phyloP scores from a whole-genome alignment of 2,888 invertebrate species.

The Aelia acuminata region DNA sequence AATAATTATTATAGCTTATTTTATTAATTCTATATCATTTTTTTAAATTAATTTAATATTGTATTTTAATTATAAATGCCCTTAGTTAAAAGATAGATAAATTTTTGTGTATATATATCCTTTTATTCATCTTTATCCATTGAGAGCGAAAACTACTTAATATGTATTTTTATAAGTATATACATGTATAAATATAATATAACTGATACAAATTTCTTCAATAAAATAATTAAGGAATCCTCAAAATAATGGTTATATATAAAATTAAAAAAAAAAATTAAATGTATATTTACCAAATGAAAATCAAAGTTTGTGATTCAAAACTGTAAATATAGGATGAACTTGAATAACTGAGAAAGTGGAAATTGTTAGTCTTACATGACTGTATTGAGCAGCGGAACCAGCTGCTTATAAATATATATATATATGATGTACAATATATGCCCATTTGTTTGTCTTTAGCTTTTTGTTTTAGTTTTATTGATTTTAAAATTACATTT shows the following conservation, averaged over 20 bases:
- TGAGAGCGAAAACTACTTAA: slow-evolving; percentile 58
- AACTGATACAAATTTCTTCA: slow-evolving; percentile 46
- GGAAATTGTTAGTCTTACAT: not conserved
- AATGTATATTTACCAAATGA: slow-evolving; percentile 42
- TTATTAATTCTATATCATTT: slow-evolving; percentile 50
- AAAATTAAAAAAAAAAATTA: not conserved
- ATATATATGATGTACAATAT: slow-evolving; percentile 48
- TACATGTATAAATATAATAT: slow-evolving; percentile 52
- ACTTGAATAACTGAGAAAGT: slow-evolving; percentile 25
- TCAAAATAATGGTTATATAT: not conserved
- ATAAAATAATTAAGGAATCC: slow-evolving; percentile 1
- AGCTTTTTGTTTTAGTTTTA: slow-evolving; percentile 37
- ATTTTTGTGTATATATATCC: slow-evolving; percentile 40
- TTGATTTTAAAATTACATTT: slow-evolving; percentile 13
- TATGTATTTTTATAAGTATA: slow-evolving; percentile 59
- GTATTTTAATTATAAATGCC: slow-evolving; percentile 52
- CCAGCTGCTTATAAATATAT: not conserved
- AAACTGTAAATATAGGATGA: slow-evolving; percentile 43
- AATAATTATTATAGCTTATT: slow-evolving; percentile 46
- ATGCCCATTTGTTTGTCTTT: slow-evolving; percentile 43
- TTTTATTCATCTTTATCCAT: slow-evolving; percentile 37
- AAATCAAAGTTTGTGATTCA: slow-evolving; percentile 27
- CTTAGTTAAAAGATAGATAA: slow-evolving; percentile 51
- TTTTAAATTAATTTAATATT: slow-evolving; percentile 41
- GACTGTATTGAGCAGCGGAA: not conserved